Evolutionary conservation across 2,888 invertebrate genomes (phyloP).

Genomic region (Stenotaenia linearis): DNA sequence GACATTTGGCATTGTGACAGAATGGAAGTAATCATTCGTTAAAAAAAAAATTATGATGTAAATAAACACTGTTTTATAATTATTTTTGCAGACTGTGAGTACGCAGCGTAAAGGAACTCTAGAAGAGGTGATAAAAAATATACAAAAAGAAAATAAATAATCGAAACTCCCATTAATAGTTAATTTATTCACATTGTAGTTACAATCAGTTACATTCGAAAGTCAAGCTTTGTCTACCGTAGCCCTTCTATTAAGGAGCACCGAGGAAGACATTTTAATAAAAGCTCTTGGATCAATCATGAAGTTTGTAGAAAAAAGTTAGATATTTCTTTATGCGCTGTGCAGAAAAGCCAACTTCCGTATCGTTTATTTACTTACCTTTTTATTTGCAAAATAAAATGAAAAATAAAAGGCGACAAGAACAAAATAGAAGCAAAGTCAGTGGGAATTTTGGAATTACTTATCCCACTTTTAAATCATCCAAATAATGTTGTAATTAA

Average conservation of each 20-base stretch:
- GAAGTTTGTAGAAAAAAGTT: slow-evolving; percentile 9
- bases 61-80: not conserved
- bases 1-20: too few species aligned
- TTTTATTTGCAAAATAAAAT: not conserved
- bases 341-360: not conserved
- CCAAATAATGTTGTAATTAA: not conserved
- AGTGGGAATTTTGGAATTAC: not conserved
- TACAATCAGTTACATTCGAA: not conserved
- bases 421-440: not conserved
- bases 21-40: not conserved
- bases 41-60: not conserved
- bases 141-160: not conserved
- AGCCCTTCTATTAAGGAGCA: not conserved
- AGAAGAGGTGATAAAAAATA: not conserved
- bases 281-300: not conserved
- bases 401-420: not conserved
- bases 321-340: not conserved
- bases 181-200: not conserved
- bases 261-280: not conserved
- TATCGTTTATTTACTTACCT: not conserved
- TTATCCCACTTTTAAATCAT: not conserved
- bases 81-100: not conserved
- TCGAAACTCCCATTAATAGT: not conserved
- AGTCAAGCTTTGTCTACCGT: not conserved
- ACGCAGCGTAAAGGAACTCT: not conserved